Evolutionary conservation across 1,140 invertebrate species (phyloP), one percentile per base, ranked within the genome.

Genomic region (Trichonephila clavipes): DNA sequence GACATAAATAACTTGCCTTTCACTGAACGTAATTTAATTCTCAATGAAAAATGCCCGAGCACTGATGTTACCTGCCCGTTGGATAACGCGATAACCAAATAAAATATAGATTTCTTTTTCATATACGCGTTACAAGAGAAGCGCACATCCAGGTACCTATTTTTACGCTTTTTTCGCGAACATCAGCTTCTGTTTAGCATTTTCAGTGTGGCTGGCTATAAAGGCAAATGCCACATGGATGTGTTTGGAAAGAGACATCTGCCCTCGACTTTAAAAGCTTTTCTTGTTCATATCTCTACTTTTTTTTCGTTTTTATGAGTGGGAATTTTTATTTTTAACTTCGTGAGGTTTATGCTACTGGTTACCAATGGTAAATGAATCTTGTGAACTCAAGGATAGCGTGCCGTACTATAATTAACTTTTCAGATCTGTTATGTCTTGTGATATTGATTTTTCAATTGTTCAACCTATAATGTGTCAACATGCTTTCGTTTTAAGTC

Each of bases 21-120:
- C 69, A 90, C 62, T 61, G 40, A 81, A 81, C 66, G 88, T 88
- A 90, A 90, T 81, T 90, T 90, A 90, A 90, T 51, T 90, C 72
- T 81, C 88, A 90, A 81, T 51, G 88, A 90, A 81, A 90, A 90
- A 90, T 90, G 88, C 28, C 34, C 88, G 8, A 24, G 16, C 34
- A 40, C 40, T 61, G 69, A 81, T 81, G 72, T 34, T 44, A 81
- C 61, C 88, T 81, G 40, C 19, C 51, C 14, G 69, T 44, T 21
- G 51, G 69, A 81, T 69, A 88, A 88, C 34, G 64, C 34, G 40
- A 88, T 77, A 81, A 81, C 51, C 58, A 81, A 90, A 81, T 64
- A 90, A 81, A 62, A 87, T 87, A 58, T 64, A 24, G 28, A 62
- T 87, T 62, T 87, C 51, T 64, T 87, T 87, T 87, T 64, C 85